Evolutionary conservation across 2,797 vertebrate genomes (phyloP).

Genomic region (Pseudochirops cupreus): DNA sequence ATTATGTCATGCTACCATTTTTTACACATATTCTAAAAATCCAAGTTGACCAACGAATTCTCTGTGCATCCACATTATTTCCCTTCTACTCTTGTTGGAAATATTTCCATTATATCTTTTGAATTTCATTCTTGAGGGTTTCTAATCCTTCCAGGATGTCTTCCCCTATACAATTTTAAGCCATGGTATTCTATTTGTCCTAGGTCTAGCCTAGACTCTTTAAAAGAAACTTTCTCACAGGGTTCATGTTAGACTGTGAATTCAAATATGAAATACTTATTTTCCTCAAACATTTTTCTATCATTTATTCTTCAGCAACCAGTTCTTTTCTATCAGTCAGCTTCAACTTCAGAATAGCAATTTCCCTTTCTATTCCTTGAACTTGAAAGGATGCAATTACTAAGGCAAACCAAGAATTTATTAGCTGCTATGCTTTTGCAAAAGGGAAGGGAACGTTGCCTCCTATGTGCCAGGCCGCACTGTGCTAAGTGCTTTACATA

Average conservation of each 20-base stretch:
- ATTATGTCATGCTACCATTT: not conserved
- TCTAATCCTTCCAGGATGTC: not conserved
- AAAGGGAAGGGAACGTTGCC: not conserved
- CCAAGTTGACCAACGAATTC: not conserved
- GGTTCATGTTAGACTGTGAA: not conserved
- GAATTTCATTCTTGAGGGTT: not conserved
- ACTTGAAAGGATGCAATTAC: not conserved
- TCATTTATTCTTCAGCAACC: not conserved
- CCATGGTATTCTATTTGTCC: not conserved
- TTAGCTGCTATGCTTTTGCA: not conserved
- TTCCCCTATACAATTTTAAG: not conserved
- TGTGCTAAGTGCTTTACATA: not conserved
- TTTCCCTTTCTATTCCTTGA: not conserved
- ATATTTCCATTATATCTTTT: not conserved
- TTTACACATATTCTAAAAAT: not conserved
- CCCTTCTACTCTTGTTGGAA: not conserved
- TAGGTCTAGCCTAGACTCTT: not conserved
- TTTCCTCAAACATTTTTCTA: not conserved
- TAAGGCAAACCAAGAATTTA: not conserved
- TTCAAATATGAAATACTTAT: not conserved
- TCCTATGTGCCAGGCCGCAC: not conserved
- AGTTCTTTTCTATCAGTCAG: not conserved
- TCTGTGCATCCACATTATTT: not conserved
- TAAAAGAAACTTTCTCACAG: not conserved
- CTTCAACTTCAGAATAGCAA: not conserved